Evolutionary conservation across 2,888 invertebrate genomes (phyloP), one percentile per base, ranked within the genome.

Genomic region (Carabus problematicus): DNA sequence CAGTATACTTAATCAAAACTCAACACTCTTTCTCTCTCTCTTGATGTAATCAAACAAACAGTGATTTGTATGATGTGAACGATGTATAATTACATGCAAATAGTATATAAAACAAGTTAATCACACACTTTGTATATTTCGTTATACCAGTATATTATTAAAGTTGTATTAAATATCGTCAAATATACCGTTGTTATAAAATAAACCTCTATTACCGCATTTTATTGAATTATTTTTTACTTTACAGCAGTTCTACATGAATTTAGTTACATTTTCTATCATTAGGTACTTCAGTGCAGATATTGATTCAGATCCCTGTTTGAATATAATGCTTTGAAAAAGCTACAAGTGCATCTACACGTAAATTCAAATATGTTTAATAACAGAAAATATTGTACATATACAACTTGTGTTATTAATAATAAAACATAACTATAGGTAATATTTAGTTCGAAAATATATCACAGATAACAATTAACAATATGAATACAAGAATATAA

Each of bases 121-220:
- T 43, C 66, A 47, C 45, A 64, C 29, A 39, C 60, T 62, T 61
- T 69, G 69, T 69, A 69, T 62, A 69, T 69, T 69, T 69, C 69
- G 69, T 69, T 69, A 56, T 62, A 55, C 42, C 69, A 69, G 39
- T 62, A 56, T 55, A 60, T 52, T 67, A 67, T 60, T 52, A 55
- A 69, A 69, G 62, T 69, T 69, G 69, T 69, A 62, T 49, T 41
- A 62, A 60, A 69, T 69, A 69, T 69, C 69, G 69, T 69, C 55
- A 69, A 66, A 69, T 69, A 69, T 69, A 69, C 69, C 45, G 56
- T 69, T 69, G 69, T 69, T 69, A 69, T 69, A 69, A 62, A 69
- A 62, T 68, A 60, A 61, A 68, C 54, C 29, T 54, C n/a, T 68
- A 67, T 67, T 67, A 64, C 40, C 43, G 64, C 9, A 64, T 52